phyloP scores from a whole-genome alignment of 2,888 invertebrate genomes.

The Prosapia bicincta region DNA sequence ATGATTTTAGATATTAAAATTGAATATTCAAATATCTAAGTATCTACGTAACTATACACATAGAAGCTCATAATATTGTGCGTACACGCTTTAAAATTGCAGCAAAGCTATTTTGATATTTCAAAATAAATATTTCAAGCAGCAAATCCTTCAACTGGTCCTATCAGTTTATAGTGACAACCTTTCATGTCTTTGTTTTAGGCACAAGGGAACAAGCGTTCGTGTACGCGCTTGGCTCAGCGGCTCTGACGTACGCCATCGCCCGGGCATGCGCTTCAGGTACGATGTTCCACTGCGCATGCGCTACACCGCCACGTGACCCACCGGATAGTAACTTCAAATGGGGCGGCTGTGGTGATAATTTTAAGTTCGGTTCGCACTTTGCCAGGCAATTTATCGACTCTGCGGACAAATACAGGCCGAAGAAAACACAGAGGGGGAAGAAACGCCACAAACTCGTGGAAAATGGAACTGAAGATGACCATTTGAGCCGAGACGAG shows the following conservation, averaged over 20 bases:
- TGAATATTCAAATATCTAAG: no score
- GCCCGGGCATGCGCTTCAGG: slow-evolving; percentile 77
- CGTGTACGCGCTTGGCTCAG: slow-evolving; percentile 78
- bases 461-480: not conserved
- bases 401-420: slow-evolving; percentile 49
- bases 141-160: no score
- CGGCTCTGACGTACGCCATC: slow-evolving; percentile 71
- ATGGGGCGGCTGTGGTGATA: slow-evolving; percentile 87
- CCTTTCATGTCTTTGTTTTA: slow-evolving; percentile 47
- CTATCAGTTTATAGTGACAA: no score
- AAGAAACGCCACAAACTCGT: not conserved
- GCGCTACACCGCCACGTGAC: slow-evolving; percentile 68
- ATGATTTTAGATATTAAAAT: no score
- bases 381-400: slow-evolving; percentile 72
- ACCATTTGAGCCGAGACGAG: not conserved
- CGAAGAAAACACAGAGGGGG: slow-evolving; percentile 36
- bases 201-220: slow-evolving; percentile 84
- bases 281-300: slow-evolving; percentile 70
- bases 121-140: no score
- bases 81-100: no score
- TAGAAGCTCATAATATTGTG: no score
- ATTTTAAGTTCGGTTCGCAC: slow-evolving; percentile 67
- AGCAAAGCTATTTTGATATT: no score
- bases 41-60: no score
- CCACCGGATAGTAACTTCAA: slow-evolving; percentile 66